phyloP scores from a whole-genome alignment of 2,113 vertebrate genomes.

The Zosterops japonicus region DNA sequence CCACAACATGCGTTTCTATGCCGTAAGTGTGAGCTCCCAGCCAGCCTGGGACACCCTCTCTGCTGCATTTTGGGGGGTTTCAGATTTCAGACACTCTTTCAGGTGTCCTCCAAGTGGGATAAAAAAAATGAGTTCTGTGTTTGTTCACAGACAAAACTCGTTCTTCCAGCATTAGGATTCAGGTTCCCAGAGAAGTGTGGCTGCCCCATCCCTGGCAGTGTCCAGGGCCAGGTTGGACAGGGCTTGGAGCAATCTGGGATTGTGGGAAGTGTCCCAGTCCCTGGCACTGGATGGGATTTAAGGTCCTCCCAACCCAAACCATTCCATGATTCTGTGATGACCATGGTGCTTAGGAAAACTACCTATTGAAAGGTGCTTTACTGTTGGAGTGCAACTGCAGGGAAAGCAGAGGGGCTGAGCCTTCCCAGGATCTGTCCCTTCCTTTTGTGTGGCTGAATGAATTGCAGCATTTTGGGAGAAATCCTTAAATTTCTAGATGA shows the following conservation, averaged over 20 bases:
- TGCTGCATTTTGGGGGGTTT: fast-evolving
- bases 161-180: fast-evolving
- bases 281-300: neutral
- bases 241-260: neutral
- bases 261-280: neutral
- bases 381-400: neutral
- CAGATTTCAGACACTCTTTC: neutral
- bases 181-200: neutral
- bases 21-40: slow-evolving; percentile 76
- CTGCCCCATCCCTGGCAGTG: neutral
- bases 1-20: slow-evolving; percentile 93
- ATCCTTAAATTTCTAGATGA: neutral
- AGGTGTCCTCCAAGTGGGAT: neutral
- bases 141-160: fast-evolving
- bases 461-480: neutral
- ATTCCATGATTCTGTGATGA: neutral
- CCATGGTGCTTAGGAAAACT: fast-evolving
- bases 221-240: neutral
- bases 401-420: neutral
- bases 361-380: neutral
- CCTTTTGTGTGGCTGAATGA: neutral
- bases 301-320: neutral
- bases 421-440: neutral
- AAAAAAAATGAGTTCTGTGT: neutral
- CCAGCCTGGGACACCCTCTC: fast-evolving